Evolutionary conservation across 2,888 invertebrate species (phyloP).

Genomic region (Temnothorax rugatulus): DNA sequence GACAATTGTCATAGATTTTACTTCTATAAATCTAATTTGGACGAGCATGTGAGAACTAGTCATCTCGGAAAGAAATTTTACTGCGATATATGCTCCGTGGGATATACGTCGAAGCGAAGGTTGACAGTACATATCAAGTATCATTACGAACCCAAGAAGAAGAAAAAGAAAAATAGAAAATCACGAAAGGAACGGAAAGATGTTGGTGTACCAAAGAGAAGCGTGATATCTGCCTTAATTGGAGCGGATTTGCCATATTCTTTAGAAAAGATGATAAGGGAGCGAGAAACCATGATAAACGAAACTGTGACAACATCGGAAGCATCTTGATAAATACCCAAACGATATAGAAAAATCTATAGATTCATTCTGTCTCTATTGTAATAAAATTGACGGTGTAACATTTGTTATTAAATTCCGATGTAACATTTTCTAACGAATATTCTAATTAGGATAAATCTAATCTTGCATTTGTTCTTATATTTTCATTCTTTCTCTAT

Average conservation of each 20-base stretch:
- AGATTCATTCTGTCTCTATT: not conserved
- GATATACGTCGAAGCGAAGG: slow-evolving; percentile 70
- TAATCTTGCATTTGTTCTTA: too few species aligned
- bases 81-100: slow-evolving; percentile 77
- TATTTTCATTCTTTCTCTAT: too few species aligned
- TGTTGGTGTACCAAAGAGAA: slow-evolving; percentile 73
- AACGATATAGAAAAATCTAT: not conserved
- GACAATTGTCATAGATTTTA: slow-evolving; percentile 86
- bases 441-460: too few species aligned
- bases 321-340: not conserved
- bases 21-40: slow-evolving; percentile 87
- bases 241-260: slow-evolving; percentile 72
- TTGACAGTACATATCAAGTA: slow-evolving; percentile 74
- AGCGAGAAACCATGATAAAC: slow-evolving; percentile 50
- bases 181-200: slow-evolving; percentile 71
- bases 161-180: slow-evolving; percentile 46
- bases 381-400: not conserved
- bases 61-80: slow-evolving; percentile 87
- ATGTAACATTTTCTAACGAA: not conserved
- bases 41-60: slow-evolving; percentile 87
- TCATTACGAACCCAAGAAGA: slow-evolving; percentile 64
- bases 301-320: not conserved
- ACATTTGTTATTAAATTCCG: not conserved
- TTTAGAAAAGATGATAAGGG: slow-evolving; percentile 66
- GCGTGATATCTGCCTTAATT: slow-evolving; percentile 71